Base-by-base conservation (phyloP, 2,888 invertebrate species). In the Epistrophella euchroma region DNA sequence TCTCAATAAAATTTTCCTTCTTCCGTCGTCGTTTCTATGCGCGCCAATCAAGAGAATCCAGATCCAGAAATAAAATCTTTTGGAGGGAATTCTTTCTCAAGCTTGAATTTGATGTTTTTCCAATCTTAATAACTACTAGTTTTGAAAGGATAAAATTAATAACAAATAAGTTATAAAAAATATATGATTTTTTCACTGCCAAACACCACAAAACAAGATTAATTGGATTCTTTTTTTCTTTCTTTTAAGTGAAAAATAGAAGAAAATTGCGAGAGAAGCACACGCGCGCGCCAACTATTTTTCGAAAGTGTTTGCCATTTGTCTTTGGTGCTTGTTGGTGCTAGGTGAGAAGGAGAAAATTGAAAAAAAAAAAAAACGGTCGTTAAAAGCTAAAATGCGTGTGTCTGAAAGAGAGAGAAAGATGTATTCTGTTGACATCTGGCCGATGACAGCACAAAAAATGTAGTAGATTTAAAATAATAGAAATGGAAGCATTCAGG, bases 231-330 rank as follows among this genome's bases (percentile, higher is more conserved):
- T 22, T 73, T 76, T 78, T 62, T 47, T 72, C 68, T 50, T 32
- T 55, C 40, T 40, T 71, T 17, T n/a, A 4, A 19, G 74, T 19
- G 70, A 75, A 17, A 43, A 62, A 40, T 40, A 84, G 74, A 78
- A 86, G 52, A 35, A 47, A 64, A 64, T 64, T 56, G 28, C 55
- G 25, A 60, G 75, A 80, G 77, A 82, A 86, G 52, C 74, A 78
- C 82, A 86, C 82, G 74, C 86, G 86, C 86, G 86, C 86, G 86
- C 86, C 71, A 86, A 86, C 74, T 82, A 56, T 82, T 47, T 64
- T 66, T 82, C 56, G 64, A 74, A 86, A 82, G 66, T 86, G 82
- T 86, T 86, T 81, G 78, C 40, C 60, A n/a, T 52, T 9, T 15
- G 45, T 19, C 17, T 11, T 0, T 6, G 32, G 2, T 66, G 25